Evolutionary conservation across 2,888 invertebrate genomes (phyloP).

Genomic region (Endomychus coccineus): DNA sequence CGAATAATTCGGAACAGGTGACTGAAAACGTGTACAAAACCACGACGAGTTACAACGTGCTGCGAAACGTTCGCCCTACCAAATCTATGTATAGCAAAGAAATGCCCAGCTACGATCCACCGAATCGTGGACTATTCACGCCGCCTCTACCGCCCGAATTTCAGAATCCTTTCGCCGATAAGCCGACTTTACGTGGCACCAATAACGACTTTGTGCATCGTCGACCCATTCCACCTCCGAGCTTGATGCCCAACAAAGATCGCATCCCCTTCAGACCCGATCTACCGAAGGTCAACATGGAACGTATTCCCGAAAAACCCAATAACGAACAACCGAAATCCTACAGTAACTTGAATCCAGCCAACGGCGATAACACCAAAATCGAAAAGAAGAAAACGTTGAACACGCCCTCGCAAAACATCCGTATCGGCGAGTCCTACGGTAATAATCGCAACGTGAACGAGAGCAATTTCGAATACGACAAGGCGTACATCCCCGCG

Average conservation of each 20-base stretch:
- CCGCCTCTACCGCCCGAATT: slow-evolving; percentile 79
- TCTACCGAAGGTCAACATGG: slow-evolving; percentile 42
- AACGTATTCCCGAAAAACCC: slow-evolving; percentile 30
- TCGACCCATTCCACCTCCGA: slow-evolving; percentile 76
- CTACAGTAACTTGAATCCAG: slow-evolving; percentile 16
- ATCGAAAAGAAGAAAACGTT: slow-evolving; percentile 63
- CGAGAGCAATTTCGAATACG: slow-evolving; percentile 42
- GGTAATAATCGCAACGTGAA: slow-evolving; percentile 36
- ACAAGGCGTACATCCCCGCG: slow-evolving; percentile 56
- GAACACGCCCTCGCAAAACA: slow-evolving; percentile 67
- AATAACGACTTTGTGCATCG: slow-evolving; percentile 62
- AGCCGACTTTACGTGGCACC: slow-evolving; percentile 67
- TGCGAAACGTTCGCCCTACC: slow-evolving; percentile 54
- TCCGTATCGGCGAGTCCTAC: slow-evolving; percentile 40
- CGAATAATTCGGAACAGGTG: slow-evolving; percentile 30
- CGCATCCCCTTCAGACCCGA: slow-evolving; percentile 75
- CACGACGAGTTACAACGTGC: slow-evolving; percentile 49
- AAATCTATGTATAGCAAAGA: slow-evolving; percentile 58
- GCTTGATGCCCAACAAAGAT: slow-evolving; percentile 72
- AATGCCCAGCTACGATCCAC: slow-evolving; percentile 76
- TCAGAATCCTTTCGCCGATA: slow-evolving; percentile 81
- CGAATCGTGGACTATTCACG: slow-evolving; percentile 66
- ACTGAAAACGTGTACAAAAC: slow-evolving; percentile 39
- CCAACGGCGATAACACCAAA: slow-evolving; percentile 23
- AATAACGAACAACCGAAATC: slow-evolving; percentile 15